Evolutionary conservation across 2,888 invertebrate genomes (phyloP), one percentile per base, ranked within the genome.

Genomic region (Dryobotodes eremita): DNA sequence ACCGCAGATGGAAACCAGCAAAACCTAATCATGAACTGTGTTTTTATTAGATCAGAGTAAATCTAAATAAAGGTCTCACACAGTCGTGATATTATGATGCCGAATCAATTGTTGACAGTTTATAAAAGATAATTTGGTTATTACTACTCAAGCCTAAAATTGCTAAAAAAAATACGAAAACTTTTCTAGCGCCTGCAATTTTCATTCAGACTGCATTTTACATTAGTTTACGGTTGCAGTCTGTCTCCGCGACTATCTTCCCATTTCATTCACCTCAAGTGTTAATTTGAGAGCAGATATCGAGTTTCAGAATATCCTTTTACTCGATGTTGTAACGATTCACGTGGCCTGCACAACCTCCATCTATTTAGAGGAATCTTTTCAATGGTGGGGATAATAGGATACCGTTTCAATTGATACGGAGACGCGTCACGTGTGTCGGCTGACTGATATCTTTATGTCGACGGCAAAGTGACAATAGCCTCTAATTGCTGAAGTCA

Each of bases 261-360:
- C 23, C 31, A 36, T 66, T 66, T n/a, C 23, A 46, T 15, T 66
- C 23, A 46, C 13, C 59, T 53, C 46, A 26, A 26, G 26, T 76
- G 59, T 42, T 31, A 7, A 83, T 46, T 77, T 55, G 59, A 57
- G 23, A n/a, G 17, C 68, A 8, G 57, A 23, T 80, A 78, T 84
- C 62, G 50, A 42, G 50, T 80, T 11, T 46, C 68, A 59, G 17
- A 53, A 46, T 64, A 83, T 57, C 57, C n/a, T 46, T 77, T 62
- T 53, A 23, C 46, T 57, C 20, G n/a, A 23, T 77, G 55, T 17
- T 53, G 57, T 69, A 83, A 64, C 42, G 62, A 69, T 36, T 31
- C 84, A 80, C 84, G 80, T 69, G 79, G 50, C 62, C 31, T 36
- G 36, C 36, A 53, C 53, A 36, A 50, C 23, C 13, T 48, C 11